Evolutionary conservation across 2,113 vertebrate genomes (phyloP).

Genomic region (Saguinus midas): DNA sequence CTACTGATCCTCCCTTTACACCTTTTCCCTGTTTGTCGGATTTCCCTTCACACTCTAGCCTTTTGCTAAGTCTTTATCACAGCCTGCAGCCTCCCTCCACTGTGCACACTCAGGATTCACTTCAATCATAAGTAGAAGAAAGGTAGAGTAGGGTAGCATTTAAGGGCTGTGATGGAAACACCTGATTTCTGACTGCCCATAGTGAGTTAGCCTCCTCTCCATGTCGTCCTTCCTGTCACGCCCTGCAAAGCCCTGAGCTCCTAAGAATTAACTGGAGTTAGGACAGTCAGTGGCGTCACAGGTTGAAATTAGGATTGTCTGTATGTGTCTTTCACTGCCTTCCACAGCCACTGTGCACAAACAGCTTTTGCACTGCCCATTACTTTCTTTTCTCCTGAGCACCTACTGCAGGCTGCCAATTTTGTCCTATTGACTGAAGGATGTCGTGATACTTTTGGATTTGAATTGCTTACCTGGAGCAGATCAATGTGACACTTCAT

Average conservation of each 20-base stretch:
- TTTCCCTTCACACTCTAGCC: not conserved
- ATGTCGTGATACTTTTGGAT: not conserved
- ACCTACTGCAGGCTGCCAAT: rapidly evolving
- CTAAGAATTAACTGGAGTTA: not conserved
- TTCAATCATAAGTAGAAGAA: not conserved
- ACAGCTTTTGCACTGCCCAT: rapidly evolving
- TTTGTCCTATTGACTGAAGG: not conserved
- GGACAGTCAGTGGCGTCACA: not conserved
- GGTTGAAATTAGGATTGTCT: not conserved
- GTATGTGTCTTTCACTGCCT: rapidly evolving
- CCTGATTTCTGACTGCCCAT: not conserved
- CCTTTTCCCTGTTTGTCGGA: not conserved
- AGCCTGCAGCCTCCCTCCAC: not conserved
- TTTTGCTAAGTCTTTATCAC: not conserved
- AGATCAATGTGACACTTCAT: not conserved
- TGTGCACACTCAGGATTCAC: not conserved
- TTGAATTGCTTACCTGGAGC: not conserved
- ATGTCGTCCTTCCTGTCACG: not conserved
- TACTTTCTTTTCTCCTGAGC: not conserved
- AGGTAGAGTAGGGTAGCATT: not conserved
- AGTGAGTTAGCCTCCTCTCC: not conserved
- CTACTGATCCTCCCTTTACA: not conserved
- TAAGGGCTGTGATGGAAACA: not conserved
- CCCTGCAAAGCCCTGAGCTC: not conserved
- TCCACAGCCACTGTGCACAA: not conserved